These are phyloP conservation scores for Panagrolaimus sp. DNA, from an alignment of 1,140 invertebrate genomes.

Conservation along the genomic window DNA sequence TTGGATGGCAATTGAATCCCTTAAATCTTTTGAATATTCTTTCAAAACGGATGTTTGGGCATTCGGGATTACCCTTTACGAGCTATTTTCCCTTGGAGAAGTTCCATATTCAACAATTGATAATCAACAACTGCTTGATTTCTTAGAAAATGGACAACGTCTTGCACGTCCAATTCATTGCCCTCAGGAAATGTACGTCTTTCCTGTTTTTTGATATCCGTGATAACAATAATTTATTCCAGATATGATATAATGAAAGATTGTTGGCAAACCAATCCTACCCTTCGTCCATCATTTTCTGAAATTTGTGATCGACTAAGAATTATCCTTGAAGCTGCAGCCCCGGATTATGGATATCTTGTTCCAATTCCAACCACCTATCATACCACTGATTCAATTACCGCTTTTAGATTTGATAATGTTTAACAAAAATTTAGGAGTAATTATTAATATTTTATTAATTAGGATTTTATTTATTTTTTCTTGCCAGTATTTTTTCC, in stretches of 20 bases:
- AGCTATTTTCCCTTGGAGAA: constrained; percentile 50
- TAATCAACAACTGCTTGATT: constrained; percentile 33
- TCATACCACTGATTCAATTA: no score
- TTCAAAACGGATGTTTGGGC: constrained; percentile 50
- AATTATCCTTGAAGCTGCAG: constrained; percentile 18
- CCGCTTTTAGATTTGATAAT: no score
- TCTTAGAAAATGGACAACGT: constrained; percentile 35
- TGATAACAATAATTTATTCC: constrained; percentile 1
- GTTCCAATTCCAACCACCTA: background rate
- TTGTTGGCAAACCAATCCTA: constrained; percentile 26
- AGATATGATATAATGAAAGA: constrained; percentile 35
- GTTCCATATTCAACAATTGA: constrained; percentile 39
- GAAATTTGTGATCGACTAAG: constrained; percentile 22
- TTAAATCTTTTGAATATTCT: constrained; percentile 64
- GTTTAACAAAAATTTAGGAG: no score
- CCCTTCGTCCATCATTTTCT: constrained; percentile 29
- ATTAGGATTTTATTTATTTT: no score
- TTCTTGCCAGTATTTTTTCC: no score
- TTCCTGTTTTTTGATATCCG: background rate
- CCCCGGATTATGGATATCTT: constrained; percentile 18
- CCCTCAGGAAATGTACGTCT: constrained; percentile 41
- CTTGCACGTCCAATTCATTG: constrained; percentile 39
- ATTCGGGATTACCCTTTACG: constrained; percentile 45
- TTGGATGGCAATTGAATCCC: constrained; percentile 97
- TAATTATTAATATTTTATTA: no score